phyloP scores from a whole-genome alignment of 2,797 vertebrate species.

The Mico argentatus region DNA sequence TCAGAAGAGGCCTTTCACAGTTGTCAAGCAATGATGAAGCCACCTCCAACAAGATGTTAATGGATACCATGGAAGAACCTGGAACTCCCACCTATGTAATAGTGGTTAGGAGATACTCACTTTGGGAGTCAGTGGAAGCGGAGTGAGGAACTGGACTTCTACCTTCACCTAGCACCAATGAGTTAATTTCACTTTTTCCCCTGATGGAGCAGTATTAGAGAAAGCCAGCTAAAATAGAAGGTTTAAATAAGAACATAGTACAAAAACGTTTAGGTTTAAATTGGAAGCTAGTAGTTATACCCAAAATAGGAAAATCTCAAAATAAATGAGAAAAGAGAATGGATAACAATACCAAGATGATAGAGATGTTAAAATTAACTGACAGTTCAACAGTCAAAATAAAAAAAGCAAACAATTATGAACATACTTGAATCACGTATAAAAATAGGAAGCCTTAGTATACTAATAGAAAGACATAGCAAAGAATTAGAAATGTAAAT shows the following conservation, averaged over 20 bases:
- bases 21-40: not conserved
- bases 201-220: not conserved
- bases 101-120: not conserved
- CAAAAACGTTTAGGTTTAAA: conserved; percentile 1
- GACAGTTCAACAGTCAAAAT: not conserved
- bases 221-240: not conserved
- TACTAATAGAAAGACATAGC: not conserved
- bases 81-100: not conserved
- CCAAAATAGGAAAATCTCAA: not conserved
- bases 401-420: not conserved
- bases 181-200: not conserved
- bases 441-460: not conserved
- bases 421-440: not conserved
- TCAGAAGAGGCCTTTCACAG: not conserved
- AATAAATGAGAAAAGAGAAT: not conserved
- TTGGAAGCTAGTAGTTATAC: not conserved
- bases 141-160: not conserved
- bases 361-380: not conserved
- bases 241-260: not conserved
- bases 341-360: not conserved
- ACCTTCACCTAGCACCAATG: not conserved
- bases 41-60: not conserved
- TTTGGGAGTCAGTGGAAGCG: not conserved
- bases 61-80: not conserved
- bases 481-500: not conserved